phyloP scores from a whole-genome alignment of 2,888 invertebrate genomes.

The Stenichneumon culpator region DNA sequence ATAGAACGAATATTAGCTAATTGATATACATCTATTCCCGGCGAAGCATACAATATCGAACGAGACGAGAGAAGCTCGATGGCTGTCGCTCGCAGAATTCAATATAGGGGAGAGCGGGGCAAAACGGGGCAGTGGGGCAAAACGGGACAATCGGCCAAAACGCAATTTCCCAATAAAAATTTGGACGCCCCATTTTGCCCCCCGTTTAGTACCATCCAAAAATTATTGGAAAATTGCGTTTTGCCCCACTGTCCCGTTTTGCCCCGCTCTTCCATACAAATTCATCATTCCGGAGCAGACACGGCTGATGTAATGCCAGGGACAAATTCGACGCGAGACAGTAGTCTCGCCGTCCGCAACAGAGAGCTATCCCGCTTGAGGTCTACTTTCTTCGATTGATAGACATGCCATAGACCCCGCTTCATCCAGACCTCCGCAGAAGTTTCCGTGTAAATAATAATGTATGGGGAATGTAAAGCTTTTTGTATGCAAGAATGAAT shows the following conservation, averaged over 20 bases:
- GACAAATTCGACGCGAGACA: not conserved
- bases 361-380: not conserved
- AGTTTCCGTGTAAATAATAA: slow-evolving; percentile 1
- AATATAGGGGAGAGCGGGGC: too few species aligned
- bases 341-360: not conserved
- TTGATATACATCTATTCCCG: not conserved
- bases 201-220: too few species aligned
- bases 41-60: not conserved
- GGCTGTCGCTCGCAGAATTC: not conserved
- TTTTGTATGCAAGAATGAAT: not conserved
- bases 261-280: too few species aligned
- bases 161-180: too few species aligned
- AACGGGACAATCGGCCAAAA: too few species aligned
- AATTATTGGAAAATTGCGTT: too few species aligned
- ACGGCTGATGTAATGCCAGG: slow-evolving; percentile 5
- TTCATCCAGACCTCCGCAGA: not conserved
- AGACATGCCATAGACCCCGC: not conserved
- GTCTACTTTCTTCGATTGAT: not conserved
- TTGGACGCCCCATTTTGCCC: too few species aligned
- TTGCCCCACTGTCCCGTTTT: too few species aligned
- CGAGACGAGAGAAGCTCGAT: not conserved
- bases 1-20: not conserved
- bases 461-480: not conserved
- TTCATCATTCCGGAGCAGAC: not conserved
- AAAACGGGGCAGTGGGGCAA: too few species aligned